phyloP scores from a whole-genome alignment of 1,140 invertebrate genomes.

The Trichonephila clavata region DNA sequence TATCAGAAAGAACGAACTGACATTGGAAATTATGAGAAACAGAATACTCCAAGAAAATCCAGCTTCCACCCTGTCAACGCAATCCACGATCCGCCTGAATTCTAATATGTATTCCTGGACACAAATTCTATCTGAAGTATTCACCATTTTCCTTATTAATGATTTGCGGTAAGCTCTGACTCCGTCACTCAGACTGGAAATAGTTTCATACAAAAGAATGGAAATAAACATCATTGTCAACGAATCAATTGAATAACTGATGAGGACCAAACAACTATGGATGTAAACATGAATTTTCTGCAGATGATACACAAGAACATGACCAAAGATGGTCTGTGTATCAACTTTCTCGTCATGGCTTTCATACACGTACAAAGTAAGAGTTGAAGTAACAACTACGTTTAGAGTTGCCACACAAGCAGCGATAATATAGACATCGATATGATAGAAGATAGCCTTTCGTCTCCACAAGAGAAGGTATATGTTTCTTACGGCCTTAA shows the following conservation, averaged over 20 bases:
- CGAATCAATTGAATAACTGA: neutral
- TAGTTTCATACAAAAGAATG: neutral
- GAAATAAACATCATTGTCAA: slow-evolving; percentile 19
- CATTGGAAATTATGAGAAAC: neutral
- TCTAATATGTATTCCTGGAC: neutral
- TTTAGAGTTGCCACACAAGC: neutral
- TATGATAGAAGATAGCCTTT: neutral
- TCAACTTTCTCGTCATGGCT: neutral
- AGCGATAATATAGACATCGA: neutral
- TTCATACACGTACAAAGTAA: neutral
- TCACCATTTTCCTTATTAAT: neutral
- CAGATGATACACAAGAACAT: neutral
- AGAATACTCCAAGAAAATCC: neutral
- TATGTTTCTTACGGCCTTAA: neutral
- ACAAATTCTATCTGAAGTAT: neutral
- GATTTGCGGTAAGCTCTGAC: slow-evolving; percentile 24
- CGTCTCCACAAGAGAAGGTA: neutral
- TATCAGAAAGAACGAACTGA: slow-evolving; percentile 28
- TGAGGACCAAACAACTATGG: neutral
- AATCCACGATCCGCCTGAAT: slow-evolving; percentile 25
- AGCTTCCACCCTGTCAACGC: neutral
- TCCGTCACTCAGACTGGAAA: neutral
- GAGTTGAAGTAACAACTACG: too few species aligned
- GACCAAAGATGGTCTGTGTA: neutral
- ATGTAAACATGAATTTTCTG: neutral